Percentiles rank a stretch among this genome's conserved stretches.
Conservation (phyloP, 2,113 vertebrate genomes). For the Podarcis muralis region DNA sequence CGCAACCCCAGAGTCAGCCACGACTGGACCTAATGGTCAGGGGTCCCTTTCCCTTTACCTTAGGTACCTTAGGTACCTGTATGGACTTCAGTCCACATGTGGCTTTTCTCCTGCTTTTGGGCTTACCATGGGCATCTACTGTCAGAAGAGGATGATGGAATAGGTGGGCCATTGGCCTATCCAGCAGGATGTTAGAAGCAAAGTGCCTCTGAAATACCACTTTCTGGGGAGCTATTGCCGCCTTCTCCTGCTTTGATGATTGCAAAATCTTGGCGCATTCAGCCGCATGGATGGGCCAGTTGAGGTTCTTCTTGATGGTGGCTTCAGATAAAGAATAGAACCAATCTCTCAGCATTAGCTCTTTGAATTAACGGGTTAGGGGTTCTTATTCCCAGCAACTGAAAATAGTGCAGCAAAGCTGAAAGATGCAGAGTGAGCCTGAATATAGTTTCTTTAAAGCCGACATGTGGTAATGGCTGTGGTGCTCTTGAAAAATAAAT, state of each 20-base stretch:
- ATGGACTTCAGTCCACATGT: neutral
- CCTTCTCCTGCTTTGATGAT: neutral
- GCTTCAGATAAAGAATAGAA: neutral
- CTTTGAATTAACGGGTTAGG: neutral
- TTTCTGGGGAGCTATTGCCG: too few relatives aligned
- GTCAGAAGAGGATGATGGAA: too few relatives aligned
- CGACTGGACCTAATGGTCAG: too few relatives aligned
- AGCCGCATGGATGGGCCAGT: neutral
- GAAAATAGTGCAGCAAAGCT: neutral
- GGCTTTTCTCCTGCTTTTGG: too few relatives aligned
- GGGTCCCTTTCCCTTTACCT: too few relatives aligned
- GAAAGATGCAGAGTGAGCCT: neutral
- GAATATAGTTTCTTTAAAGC: constrained; percentile 13
- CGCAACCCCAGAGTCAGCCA: too few relatives aligned
- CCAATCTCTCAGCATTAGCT: constrained; percentile 7
- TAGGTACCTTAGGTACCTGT: neutral
- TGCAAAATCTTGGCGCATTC: neutral
- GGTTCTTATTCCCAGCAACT: neutral
- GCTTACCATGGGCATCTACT: too few relatives aligned
- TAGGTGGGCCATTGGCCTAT: neutral
- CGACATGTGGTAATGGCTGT: neutral
- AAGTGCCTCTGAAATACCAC: too few relatives aligned
- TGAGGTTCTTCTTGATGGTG: neutral
- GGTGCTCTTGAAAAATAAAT: constrained; percentile 23
- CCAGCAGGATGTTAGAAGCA: neutral